phyloP scores from a whole-genome alignment of 2,888 invertebrate genomes.

The Schrankia costaestrigalis region DNA sequence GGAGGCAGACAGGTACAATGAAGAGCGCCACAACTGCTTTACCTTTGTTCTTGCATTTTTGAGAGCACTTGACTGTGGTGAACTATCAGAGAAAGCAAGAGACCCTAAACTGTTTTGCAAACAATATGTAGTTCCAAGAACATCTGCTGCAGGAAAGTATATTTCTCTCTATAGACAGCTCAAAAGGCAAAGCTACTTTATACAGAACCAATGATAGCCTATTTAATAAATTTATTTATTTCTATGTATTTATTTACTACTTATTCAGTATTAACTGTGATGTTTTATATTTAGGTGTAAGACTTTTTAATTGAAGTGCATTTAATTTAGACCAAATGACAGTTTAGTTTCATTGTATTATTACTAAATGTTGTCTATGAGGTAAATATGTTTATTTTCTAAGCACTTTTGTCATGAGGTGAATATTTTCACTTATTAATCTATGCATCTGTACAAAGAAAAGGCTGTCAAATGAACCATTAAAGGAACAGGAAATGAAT shows the following conservation, averaged over 20 bases:
- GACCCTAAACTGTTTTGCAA: constrained; percentile 88
- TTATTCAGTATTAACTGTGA: constrained; percentile 78
- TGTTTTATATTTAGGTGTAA: constrained; percentile 67
- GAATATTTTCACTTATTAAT: constrained; percentile 10
- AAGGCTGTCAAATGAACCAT: constrained; percentile 2
- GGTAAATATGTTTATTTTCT: constrained; percentile 25
- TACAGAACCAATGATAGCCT: constrained; percentile 69
- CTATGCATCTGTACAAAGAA: constrained; percentile 19
- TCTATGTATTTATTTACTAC: constrained; percentile 57
- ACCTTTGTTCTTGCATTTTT: constrained; percentile 92
- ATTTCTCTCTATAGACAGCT: constrained; percentile 90
- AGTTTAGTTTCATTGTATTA: constrained; percentile 44
- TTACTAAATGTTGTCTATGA: constrained; percentile 28
- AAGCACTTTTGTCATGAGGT: constrained; percentile 21
- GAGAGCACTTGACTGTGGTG: constrained; percentile 85
- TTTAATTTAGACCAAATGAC: constrained; percentile 74
- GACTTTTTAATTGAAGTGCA: constrained; percentile 66
- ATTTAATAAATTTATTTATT: constrained; percentile 32
- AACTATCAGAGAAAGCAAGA: constrained; percentile 84
- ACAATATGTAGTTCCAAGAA: constrained; percentile 89
- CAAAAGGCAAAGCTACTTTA: constrained; percentile 70
- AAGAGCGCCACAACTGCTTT: constrained; percentile 91
- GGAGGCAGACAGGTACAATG: constrained; percentile 86
- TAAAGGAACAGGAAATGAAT: constrained; percentile 8
- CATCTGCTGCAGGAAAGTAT: constrained; percentile 91